Evolutionary conservation across 2,113 vertebrate genomes (phyloP), one percentile per base, ranked within the genome.

Genomic region (Pseudonaja textilis): DNA sequence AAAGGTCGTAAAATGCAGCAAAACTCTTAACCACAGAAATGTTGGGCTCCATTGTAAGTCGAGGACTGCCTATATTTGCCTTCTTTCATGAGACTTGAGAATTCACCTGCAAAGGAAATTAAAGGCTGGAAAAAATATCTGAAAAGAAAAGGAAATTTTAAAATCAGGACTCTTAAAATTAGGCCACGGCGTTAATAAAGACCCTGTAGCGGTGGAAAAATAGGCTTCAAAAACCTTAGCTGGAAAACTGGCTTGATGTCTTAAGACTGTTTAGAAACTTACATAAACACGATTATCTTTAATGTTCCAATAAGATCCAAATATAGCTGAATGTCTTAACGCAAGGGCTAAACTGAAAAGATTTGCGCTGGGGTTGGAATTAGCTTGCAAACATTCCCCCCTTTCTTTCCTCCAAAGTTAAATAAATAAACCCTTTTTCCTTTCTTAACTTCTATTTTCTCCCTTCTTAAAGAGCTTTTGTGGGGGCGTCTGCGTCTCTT

Each of bases 341-440:
- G 10, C 0, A 2, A 39, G 34, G 5, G 6, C 3, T 42, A 57
- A 42, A 29, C 34, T 8, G 2, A 9, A 11, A 20, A 7, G 74
- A 7, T 23, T 9, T 34, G 26, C 12, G 9, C 18, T 0, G 6
- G 9, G 85, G 6, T 85, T 34, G 23, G 34, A 56, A 85, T 25
- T 45, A 22, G 12, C 2, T 56, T 91, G 69, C 23, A 57, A 26
- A 10, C 3, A 1, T 42, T 42, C 11, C 25, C 3, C 14, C 23
- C 5, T 25, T 34, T 81, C 3, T 23, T 1, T 1, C 1, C 1
- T 0, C 26, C 39, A 1, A 22, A 9, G 11, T 20, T 3, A 29
- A 56, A 47, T 59, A 56, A 22, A 26, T 26, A 52, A 52, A 12
- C 2, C 3, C 5, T 1, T 89, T 26, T 22, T 4, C 0, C 3